Conservation (phyloP, 2,888 invertebrate genomes). For the Euphydryas editha region DNA sequence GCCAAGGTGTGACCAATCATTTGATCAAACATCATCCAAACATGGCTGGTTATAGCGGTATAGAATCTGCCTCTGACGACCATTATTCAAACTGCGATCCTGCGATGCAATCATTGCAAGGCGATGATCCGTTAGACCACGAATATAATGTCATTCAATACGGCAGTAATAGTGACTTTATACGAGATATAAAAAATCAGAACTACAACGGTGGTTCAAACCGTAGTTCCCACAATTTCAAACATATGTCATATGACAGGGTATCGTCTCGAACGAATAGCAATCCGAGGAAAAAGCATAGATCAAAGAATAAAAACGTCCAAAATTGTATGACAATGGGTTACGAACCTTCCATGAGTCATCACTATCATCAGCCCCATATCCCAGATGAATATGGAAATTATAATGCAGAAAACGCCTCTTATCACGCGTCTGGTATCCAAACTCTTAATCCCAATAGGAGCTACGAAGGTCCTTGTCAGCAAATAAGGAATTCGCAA, state of each 20-base stretch:
- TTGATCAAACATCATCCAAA: conserved; percentile 79
- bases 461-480: conserved; percentile 73
- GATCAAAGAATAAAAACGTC: conserved; percentile 77
- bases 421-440: conserved; percentile 80
- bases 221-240: conserved; percentile 79
- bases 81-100: conserved; percentile 82
- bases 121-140: conserved; percentile 78
- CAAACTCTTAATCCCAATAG: conserved; percentile 80
- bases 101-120: conserved; percentile 77
- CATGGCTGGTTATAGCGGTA: conserved; percentile 71
- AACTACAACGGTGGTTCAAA: conserved; percentile 81
- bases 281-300: conserved; percentile 79
- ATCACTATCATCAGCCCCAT: conserved; percentile 82
- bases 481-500: conserved; percentile 70
- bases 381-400: conserved; percentile 78
- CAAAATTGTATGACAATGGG: conserved; percentile 85
- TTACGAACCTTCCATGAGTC: conserved; percentile 79
- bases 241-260: conserved; percentile 80
- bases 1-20: conserved; percentile 79
- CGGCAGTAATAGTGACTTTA: conserved; percentile 78
- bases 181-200: conserved; percentile 80
- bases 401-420: conserved; percentile 77
- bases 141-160: conserved; percentile 82
- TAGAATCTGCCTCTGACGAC: conserved; percentile 79
- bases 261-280: conserved; percentile 80